Evolutionary conservation across 2,888 invertebrate species (phyloP), one percentile per base, ranked within the genome.

Genomic region (Orthosia gothica): DNA sequence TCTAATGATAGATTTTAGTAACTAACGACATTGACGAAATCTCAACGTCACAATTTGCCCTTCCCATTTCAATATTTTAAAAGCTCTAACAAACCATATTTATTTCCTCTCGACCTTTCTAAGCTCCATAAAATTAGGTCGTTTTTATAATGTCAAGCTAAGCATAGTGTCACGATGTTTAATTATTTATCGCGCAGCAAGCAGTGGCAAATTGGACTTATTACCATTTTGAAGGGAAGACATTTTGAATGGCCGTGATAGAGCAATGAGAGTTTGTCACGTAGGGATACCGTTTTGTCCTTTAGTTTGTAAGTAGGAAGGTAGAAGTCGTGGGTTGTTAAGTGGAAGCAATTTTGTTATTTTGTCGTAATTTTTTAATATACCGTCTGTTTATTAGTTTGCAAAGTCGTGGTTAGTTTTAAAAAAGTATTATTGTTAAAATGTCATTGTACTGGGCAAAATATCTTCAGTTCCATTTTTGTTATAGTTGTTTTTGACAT

Each of bases 231-330:
- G 91, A 93, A 90, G 90, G 89, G 83, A 86, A 90, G 90, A 91
- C 86, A 93, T 92, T 94, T 92, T 85, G 86, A 84, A 64, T 75
- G 79, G 87, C 92, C 93, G 93, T 91, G 92, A 91, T 92, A 91
- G 90, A 86, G 89, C 89, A 88, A 79, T 77, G 75, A 72, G 47
- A 64, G 58, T 82, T 85, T 90, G 89, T 90, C 90, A 91, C 90
- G 91, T 89, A 69, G 69, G 50, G 73, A 78, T 67, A 70, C 57
- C 45, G 74, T 73, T 76, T 47, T 9, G 49, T 20, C 2, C 68
- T 61, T 20, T 15, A 26, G 61, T 69, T 58, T n/a, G 32, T 57
- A 18, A 15, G 20, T 20, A 15, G 13, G 12, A 40, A 12, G 32
- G 18, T 1, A 55, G 59, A 52, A 63, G 11, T 23, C 52, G 54